Evolutionary conservation across 2,113 vertebrate genomes (phyloP), one percentile per base, ranked within the genome.

Genomic region (Uria aalge): DNA sequence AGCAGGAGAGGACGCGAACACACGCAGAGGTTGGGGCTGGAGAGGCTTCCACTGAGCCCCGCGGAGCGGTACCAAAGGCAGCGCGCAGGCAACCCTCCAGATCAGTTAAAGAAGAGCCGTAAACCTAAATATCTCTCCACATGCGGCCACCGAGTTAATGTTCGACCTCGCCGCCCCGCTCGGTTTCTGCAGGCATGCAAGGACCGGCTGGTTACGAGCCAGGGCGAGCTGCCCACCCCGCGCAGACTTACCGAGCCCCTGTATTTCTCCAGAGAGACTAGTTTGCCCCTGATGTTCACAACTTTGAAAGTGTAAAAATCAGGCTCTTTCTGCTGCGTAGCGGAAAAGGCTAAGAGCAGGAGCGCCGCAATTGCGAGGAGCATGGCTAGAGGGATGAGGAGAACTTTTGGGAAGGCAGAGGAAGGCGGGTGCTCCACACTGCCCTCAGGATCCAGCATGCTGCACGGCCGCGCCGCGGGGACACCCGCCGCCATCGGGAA

Each of bases 211-310:
- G 71, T 78, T 24, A 88, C 75, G 82, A 68, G 60, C 17, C 36
- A 8, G 64, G 79, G 53, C 41, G 34, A 77, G 94, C 74, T 55
- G 90, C 90, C 69, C 56, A 11, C 9, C 72, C 88, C 78, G 56
- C 41, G 67, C 92, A n/a, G 43, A 98, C 98, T 99, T 98, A 99
- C 99, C 99, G 99, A 99, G 50, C 99, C 99, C 73, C 99, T 98
- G 98, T 99, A 99, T 77, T 99, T 99, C 67, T 99, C 99, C 98
- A 99, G 98, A 45, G 99, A 99, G 69, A 99, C 99, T 95, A 99
- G 88, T 94, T 99, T 99, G 94, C 99, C 99, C 95, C 99, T 98
- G 98, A 99, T 99, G 96, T 99, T 99, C 78, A 99, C 98, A 20
- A 98, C 98, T 97, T 99, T 99, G 94, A 99, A 99, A 23, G 98